A percentile compares a stretch with the other conserved stretches of the same genome.
These are phyloP conservation scores for Congeria kusceri DNA, from an alignment of 2,888 invertebrate genomes.

Conservation along the genomic window DNA sequence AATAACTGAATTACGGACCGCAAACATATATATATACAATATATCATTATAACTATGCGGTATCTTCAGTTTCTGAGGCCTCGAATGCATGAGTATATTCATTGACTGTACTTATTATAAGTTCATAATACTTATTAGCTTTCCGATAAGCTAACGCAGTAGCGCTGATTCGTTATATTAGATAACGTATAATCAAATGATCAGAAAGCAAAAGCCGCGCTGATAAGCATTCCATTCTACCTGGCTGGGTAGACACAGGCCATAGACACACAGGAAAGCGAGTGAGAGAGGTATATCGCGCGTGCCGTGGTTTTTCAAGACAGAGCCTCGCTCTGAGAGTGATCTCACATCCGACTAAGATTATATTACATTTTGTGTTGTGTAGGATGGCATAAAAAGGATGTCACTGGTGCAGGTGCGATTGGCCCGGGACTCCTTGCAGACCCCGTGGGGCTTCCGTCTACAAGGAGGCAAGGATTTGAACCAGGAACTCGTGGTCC, in stretches of 20 bases:
- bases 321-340: conserved; percentile 52
- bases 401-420: conserved; percentile 79
- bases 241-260: not conserved
- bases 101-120: too few species aligned
- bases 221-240: conserved; percentile 4
- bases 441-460: conserved; percentile 85
- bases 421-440: conserved; percentile 84
- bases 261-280: not conserved
- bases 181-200: too few species aligned
- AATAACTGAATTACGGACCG: too few species aligned
- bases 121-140: too few species aligned
- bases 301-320: not conserved
- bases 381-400: conserved; percentile 70
- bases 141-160: too few species aligned
- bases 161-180: too few species aligned
- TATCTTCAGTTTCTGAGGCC: too few species aligned
- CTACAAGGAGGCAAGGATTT: conserved; percentile 85
- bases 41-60: too few species aligned
- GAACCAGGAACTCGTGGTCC: conserved; percentile 81
- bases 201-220: not conserved
- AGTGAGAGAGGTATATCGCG: conserved; percentile 2
- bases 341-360: conserved; percentile 44
- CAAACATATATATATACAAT: too few species aligned
- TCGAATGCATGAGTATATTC: too few species aligned
- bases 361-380: conserved; percentile 62